Base-by-base conservation (phyloP, 1,140 invertebrate genomes). In the Drosophila sucinea region DNA sequence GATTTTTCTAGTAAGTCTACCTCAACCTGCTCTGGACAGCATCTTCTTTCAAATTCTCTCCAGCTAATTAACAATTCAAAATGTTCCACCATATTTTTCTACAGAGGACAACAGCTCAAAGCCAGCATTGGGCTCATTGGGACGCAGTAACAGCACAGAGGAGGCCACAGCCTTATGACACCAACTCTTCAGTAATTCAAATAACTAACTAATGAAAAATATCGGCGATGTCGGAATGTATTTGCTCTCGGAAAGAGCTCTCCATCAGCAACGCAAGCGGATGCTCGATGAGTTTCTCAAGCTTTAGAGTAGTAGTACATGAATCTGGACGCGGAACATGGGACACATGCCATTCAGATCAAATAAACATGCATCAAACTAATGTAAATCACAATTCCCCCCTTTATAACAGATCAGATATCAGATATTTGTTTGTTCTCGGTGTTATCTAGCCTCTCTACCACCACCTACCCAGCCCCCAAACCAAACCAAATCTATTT, bases 201-300 rank as follows among this genome's bases (percentile, higher is more conserved):
- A 90, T 64, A 91, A 91, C 81, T 91, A 91, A 91, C 90, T 90
- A 84, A 79, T 90, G 84, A 90, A 91, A 91, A 89, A 89, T 73
- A 85, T 89, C 57, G 82, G 84, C 64, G 90, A 91, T 54, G 81
- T 90, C 51, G 90, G 90, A 57, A 91, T 91, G 82, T 90, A 90
- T 74, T 75, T 91, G 62, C 77, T 91, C 47, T 86, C 90, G 66
- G 90, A 91, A 75, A 70, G 71, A 29, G 89, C 89, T 10, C 67
- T 82, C 3, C 86, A 91, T 56, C 82, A 90, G 67, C 86, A 91
- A 58, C 87, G 90, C n/a, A 91, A 91, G 41, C 85, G 77, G 32
- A 91, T 83, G 73, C 86, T 83, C 51, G 81, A 91, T 61, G 81
- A 91, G 77, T 90, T 91, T 73, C 68, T 86, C 65, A 84, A 91